Base-by-base conservation (phyloP, 2,113 vertebrate genomes). In the Columba janthina region DNA sequence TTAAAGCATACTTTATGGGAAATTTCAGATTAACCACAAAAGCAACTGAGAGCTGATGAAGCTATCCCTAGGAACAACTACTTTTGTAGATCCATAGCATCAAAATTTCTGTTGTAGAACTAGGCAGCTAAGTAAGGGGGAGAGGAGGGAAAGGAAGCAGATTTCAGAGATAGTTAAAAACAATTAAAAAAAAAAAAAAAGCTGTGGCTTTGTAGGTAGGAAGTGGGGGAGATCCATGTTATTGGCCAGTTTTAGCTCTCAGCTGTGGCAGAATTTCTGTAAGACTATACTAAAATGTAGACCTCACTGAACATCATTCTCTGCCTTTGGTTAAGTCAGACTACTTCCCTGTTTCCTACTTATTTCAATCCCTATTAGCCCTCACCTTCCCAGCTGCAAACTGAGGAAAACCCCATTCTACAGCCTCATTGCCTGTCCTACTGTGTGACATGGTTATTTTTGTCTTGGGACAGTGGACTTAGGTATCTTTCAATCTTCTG, bases 401-500 rank as follows among this genome's bases (percentile, higher is more conserved):
- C 3, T 50, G n/a, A 32, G 13, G 10, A 50, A 87, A 61, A 48
- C 1, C 9, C 2, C 8, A 1, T 14, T 80, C 79, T 42, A 56
- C 26, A 80, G 3, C 12, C 19, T 46, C 6, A 15, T 12, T 53
- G 9, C 25, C 26, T 57, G n/a, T 16, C 5, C 20, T 40, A 9
- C 28, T 46, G 16, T 44, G n/a, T 19, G 14, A 54, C 9, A 11
- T 18, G 36, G 5, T 36, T 84, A 53, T 36, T 76, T 78, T 54
- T 58, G 12, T 40, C 17, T 75, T 42, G 38, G 26, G 6, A 9
- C 0, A 0, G 6, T 40, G 22, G 22, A 50, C 2, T 28, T 53
- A 17, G 6, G 8, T 61, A 19, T 22, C 46, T 60, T 74, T 51
- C 34, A n/a, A 9, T 56, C 17, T 57, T 69, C 13, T 1, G 0